Base-by-base conservation (phyloP, 2,797 vertebrate species). In the Miichthys miiuy region DNA sequence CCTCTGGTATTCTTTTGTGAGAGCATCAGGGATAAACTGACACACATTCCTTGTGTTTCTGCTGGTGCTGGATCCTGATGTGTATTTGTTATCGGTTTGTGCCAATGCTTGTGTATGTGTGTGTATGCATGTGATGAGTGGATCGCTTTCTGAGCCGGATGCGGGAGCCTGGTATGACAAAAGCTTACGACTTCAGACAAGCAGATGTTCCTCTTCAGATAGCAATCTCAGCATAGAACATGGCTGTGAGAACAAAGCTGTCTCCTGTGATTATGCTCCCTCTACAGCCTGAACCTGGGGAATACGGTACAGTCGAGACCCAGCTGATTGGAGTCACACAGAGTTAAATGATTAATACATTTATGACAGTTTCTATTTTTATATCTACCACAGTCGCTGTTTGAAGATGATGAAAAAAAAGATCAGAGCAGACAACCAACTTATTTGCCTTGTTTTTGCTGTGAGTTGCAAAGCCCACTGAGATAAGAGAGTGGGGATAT, bases 141-240 rank as follows among this genome's bases (percentile, higher is more conserved):
- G 77, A 87, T 89, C 84, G 74, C 79, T 87, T 76, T 83, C 75
- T 58, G 77, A 89, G 81, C 68, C 6, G 58, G 70, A 89, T 85
- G 85, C 79, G 52, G 73, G 63, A 84, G 68, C 63, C 73, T 73
- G 64, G 78, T 81, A 74, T 78, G 85, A 89, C 75, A 87, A 87
- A 89, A 88, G 84, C 84, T 86, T 65, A 71, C 63, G 21, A 71
- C 80, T 91, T 84, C 82, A 89, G 81, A 91, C 79, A 82, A 83
- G 88, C 91, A 92, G 92, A 92, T 92, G 93, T 91, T 93, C 84
- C 79, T 87, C 89, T 80, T 85, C 82, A 86, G 89, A 91, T 91
- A 84, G 78, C 18, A 51, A 91, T 93, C 91, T 80, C 72, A 81
- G 82, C 83, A 68, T 18, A 79, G 83, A 88, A 89, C 80, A 81